A percentile compares a stretch with the other conserved stretches of the same genome.
Evolutionary conservation across 2,888 invertebrate genomes (phyloP).

Genomic region (Drosophila mayaguana): DNA sequence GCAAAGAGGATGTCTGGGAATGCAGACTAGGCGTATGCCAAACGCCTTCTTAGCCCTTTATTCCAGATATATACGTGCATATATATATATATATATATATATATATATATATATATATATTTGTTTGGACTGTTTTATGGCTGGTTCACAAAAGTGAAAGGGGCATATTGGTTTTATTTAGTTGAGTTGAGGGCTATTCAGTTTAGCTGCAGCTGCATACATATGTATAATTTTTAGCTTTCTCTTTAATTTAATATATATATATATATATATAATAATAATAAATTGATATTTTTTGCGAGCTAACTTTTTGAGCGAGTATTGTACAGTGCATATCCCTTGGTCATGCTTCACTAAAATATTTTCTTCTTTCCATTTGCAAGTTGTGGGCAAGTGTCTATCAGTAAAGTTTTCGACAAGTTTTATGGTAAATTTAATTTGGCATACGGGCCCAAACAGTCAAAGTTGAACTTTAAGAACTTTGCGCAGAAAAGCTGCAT

Average conservation of each 20-base stretch:
- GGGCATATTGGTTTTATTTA: background rate
- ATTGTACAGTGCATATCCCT: background rate
- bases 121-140: slow-evolving; percentile 5
- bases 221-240: no score
- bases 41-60: slow-evolving; percentile 1
- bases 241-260: no score
- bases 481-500: background rate
- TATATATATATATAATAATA: no score
- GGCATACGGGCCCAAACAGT: slow-evolving; percentile 5
- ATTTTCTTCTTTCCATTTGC: background rate
- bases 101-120: background rate
- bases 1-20: slow-evolving; percentile 51
- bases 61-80: background rate
- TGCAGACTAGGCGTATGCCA: slow-evolving; percentile 44
- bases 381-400: background rate
- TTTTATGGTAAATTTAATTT: slow-evolving; percentile 40
- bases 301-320: background rate
- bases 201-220: no score
- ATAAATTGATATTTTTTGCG: no score
- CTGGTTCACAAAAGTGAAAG: background rate
- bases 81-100: background rate
- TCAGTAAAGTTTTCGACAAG: slow-evolving; percentile 29
- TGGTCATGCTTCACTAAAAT: background rate
- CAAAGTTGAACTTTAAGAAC: slow-evolving; percentile 3
- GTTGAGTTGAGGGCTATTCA: no score